Evolutionary conservation across 2,113 vertebrate genomes (phyloP).

Genomic region (Athene cunicularia): DNA sequence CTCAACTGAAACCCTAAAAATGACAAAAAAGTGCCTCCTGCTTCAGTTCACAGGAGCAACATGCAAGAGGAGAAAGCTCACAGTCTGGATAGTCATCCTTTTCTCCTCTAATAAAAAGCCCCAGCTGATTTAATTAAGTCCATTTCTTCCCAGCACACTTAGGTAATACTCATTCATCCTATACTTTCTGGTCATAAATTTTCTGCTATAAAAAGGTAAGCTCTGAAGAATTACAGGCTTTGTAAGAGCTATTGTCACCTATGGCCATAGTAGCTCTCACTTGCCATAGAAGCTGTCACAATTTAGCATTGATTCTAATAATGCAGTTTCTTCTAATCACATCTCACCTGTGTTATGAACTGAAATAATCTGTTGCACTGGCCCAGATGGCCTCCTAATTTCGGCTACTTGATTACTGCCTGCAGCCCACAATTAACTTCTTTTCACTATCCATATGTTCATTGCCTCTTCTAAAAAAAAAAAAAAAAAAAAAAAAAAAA

Average conservation of each 20-base stretch:
- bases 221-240: background rate
- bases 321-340: background rate
- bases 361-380: no score
- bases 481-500: background rate
- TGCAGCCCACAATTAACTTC: background rate
- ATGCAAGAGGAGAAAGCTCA: background rate
- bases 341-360: background rate
- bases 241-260: background rate
- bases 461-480: background rate
- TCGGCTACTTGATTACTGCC: background rate
- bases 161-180: background rate
- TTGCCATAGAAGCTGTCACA: background rate
- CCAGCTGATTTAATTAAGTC: background rate
- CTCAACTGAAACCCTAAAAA: background rate
- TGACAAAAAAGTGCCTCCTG: background rate
- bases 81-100: no score
- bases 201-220: background rate
- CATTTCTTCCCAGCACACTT: background rate
- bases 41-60: background rate
- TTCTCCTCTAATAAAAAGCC: background rate
- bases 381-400: background rate
- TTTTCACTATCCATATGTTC: background rate
- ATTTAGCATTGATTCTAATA: background rate
- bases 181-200: background rate
- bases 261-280: background rate